Evolutionary conservation across 64 coral and sea anemone genomes (phyloP), one percentile per base, ranked within the genome.

Genomic region (Montipora cactus): DNA sequence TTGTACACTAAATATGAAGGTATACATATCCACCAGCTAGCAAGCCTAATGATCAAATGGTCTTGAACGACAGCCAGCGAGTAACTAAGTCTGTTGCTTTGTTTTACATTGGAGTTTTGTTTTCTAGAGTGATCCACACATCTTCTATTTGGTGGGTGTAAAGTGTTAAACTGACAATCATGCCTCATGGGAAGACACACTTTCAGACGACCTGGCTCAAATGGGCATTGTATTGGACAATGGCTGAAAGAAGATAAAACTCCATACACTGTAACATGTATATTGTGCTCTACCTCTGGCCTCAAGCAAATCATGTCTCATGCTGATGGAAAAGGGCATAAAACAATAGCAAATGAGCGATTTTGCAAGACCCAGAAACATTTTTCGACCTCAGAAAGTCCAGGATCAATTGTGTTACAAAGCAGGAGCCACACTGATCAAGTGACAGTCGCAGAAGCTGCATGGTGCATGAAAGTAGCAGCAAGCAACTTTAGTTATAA

Each of bases 271-370:
- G 89, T 91, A 82, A 83, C 79, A 83, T 91, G 90, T 22, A 91
- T 46, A 91, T 83, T 84, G 80, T 92, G 67, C 49, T 44, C n/a
- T 81, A 61, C 90, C 80, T 92, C 52, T 92, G 80, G 90, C 90
- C 28, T 92, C 12, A 15, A 86, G 50, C 81, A 92, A 92, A 46
- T 86, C 21, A 67, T 92, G 20, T 21, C 59, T 61, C 81, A 78
- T 85, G 80, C 81, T 84, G 90, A 86, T 85, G 90, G 81, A 85
- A 92, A 92, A 92, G 52, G 72, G 80, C 79, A 92, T 84, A 92
- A 85, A 44, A 76, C 90, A 75, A 92, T 75, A 58, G 76, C 76
- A 67, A 90, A 79, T 77, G 0, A 64, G 59, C 59, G 8, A 64
- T 64, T 64, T 64, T 11, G 10, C 59, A 64, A 64, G 59, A 64